Evolutionary conservation across 2,113 vertebrate genomes (phyloP).

Genomic region (Sebastes fasciatus): DNA sequence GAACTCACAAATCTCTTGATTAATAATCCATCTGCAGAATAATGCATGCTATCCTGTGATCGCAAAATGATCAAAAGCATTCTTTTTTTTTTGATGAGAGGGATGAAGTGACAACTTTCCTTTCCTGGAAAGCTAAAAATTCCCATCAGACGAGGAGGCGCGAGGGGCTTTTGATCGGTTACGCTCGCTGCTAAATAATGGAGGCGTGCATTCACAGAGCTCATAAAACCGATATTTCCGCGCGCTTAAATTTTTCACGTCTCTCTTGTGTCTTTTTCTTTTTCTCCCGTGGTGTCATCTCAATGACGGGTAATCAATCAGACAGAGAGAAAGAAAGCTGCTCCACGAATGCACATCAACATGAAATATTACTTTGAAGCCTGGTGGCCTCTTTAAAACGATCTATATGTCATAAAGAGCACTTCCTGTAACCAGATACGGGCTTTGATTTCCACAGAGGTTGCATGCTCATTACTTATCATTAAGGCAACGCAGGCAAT

Average conservation of each 20-base stretch:
- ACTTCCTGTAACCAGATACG: background rate
- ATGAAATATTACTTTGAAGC: background rate
- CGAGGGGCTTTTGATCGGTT: constrained; percentile 59
- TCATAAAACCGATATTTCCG: constrained; percentile 5
- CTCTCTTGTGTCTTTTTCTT: background rate
- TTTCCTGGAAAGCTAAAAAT: constrained; percentile 47
- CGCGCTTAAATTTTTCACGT: constrained; percentile 19
- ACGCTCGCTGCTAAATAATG: constrained; percentile 59
- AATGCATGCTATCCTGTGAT: constrained; percentile 61
- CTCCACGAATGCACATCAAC: background rate
- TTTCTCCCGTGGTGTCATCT: background rate
- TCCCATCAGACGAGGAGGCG: constrained; percentile 34
- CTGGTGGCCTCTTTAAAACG: background rate
- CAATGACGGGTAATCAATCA: background rate
- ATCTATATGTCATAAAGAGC: background rate
- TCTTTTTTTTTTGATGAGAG: constrained; percentile 28
- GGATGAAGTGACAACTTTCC: constrained; percentile 52
- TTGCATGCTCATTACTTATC: constrained; percentile 50
- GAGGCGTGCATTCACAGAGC: constrained; percentile 35
- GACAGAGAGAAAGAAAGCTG: background rate
- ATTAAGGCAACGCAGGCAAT: constrained; percentile 42
- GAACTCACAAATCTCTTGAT: constrained; percentile 54
- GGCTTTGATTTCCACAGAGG: constrained; percentile 60
- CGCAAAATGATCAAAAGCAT: constrained; percentile 67
- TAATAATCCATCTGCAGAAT: constrained; percentile 67